Percentiles rank a stretch among this genome's conserved stretches.
These are phyloP conservation scores for Mastomys natalensis DNA, from an alignment of 2,113 vertebrate species.

Conservation along the genomic window DNA sequence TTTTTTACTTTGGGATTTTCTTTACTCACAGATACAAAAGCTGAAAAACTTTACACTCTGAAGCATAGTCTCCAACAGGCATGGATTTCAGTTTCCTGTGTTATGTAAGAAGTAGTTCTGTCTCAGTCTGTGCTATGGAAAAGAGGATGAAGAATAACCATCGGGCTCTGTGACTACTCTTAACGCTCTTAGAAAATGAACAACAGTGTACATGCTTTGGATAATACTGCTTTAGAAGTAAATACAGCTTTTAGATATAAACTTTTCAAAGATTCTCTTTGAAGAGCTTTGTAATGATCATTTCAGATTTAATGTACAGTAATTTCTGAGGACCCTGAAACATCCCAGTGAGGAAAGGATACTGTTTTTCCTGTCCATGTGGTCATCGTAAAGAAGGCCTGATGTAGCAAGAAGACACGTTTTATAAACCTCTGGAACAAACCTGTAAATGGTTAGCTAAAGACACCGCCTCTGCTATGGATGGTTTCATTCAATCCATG, in stretches of 20 bases:
- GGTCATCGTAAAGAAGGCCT: conserved; percentile 76
- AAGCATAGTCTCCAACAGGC: conserved; percentile 66
- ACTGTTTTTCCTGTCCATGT: conserved; percentile 72
- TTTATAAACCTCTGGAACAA: conserved; percentile 1
- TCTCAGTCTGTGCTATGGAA: conserved; percentile 66
- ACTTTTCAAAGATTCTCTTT: conserved; percentile 82
- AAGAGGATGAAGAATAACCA: conserved; percentile 64
- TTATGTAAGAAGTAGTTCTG: conserved; percentile 57
- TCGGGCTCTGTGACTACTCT: conserved; percentile 62
- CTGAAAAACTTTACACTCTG: conserved; percentile 59
- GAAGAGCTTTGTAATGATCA: conserved; percentile 82
- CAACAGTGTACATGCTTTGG: conserved; percentile 69
- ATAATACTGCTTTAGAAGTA: conserved; percentile 79
- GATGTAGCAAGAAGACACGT: neutral
- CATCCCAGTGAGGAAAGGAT: neutral
- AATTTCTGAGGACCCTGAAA: conserved; percentile 68
- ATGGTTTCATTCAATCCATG: conserved; percentile 94
- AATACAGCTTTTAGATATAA: conserved; percentile 79
- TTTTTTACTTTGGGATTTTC: conserved; percentile 57
- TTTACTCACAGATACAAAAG: conserved; percentile 75
- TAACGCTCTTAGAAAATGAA: conserved; percentile 78
- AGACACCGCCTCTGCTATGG: conserved; percentile 92
- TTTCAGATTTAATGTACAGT: conserved; percentile 74
- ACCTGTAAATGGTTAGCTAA: conserved; percentile 88
- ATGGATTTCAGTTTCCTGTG: conserved; percentile 51